Evolutionary conservation across 2,113 vertebrate genomes (phyloP).

Genomic region (Megatriorchis doriae): DNA sequence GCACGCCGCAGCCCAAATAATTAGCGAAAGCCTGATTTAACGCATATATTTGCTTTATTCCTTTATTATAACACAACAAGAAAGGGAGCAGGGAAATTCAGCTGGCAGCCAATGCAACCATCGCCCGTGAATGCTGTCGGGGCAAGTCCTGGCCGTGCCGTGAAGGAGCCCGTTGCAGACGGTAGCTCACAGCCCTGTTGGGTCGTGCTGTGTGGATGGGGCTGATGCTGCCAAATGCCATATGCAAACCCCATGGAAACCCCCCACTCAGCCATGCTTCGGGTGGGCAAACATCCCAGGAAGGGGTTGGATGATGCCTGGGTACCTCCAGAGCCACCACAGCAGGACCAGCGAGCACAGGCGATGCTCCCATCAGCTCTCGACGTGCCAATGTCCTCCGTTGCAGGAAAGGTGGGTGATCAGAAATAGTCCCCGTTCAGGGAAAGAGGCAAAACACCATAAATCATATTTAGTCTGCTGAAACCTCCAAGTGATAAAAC

Average conservation of each 20-base stretch:
- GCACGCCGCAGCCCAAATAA: background rate
- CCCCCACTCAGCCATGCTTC: background rate
- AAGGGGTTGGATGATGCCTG: background rate
- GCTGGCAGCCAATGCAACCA: conserved; percentile 34
- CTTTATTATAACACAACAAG: background rate
- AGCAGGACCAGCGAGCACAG: background rate
- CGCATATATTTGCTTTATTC: background rate
- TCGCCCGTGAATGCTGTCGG: conserved; percentile 30
- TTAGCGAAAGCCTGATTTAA: background rate
- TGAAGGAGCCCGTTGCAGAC: conserved; percentile 44
- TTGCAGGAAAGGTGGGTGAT: background rate
- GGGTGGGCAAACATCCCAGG: conserved; percentile 53
- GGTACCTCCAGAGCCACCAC: background rate
- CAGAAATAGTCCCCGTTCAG: background rate
- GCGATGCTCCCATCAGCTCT: background rate
- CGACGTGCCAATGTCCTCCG: accelerated
- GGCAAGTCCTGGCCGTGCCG: conserved; percentile 15
- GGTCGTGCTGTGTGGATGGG: conserved; percentile 33
- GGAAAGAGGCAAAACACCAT: background rate
- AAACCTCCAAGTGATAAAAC: conserved; percentile 27
- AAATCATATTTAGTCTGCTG: conserved; percentile 1
- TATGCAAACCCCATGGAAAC: conserved; percentile 12
- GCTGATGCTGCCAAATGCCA: conserved; percentile 20
- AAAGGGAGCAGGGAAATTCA: background rate
- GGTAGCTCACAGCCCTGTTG: conserved; percentile 46